These are phyloP conservation scores for Lophochroa leadbeateri DNA, from an alignment of 2,113 vertebrate genomes.

Conservation along the genomic window DNA sequence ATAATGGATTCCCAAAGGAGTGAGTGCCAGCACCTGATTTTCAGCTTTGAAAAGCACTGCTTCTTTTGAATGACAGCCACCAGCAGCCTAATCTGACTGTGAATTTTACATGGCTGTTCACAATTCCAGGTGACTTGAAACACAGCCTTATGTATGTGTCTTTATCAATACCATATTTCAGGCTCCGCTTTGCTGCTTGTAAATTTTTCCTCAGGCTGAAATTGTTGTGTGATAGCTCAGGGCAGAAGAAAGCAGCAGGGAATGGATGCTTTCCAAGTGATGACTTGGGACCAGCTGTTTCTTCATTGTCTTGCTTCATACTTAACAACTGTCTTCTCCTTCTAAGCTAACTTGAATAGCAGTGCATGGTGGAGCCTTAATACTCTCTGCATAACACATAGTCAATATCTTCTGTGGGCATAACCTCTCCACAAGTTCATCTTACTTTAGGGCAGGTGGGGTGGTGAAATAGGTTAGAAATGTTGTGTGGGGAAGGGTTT, in stretches of 20 bases:
- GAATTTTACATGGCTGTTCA: not conserved
- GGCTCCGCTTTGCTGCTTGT: not conserved
- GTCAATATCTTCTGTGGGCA: not conserved
- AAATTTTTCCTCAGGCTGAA: not conserved
- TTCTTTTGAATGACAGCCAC: not conserved
- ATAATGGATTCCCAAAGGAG: not conserved
- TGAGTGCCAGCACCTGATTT: not conserved
- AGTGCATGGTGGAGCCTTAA: not conserved
- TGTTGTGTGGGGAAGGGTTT: not conserved
- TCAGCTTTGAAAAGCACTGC: not conserved
- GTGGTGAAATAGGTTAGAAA: not conserved
- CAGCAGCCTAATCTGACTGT: not conserved
- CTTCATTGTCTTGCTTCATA: not conserved
- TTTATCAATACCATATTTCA: not conserved
- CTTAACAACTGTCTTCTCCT: not conserved
- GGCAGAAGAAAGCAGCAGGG: not conserved
- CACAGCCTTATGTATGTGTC: rapidly evolving
- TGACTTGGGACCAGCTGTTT: not conserved
- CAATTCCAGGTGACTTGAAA: not conserved
- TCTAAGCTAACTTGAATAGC: not conserved
- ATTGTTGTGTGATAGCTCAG: not conserved
- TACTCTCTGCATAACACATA: rapidly evolving
- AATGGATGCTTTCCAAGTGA: not conserved
- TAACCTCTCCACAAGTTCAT: not conserved
- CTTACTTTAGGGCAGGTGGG: not conserved